Evolutionary conservation across 2,797 vertebrate species (phyloP).

Genomic region (Hippocampus kuda): DNA sequence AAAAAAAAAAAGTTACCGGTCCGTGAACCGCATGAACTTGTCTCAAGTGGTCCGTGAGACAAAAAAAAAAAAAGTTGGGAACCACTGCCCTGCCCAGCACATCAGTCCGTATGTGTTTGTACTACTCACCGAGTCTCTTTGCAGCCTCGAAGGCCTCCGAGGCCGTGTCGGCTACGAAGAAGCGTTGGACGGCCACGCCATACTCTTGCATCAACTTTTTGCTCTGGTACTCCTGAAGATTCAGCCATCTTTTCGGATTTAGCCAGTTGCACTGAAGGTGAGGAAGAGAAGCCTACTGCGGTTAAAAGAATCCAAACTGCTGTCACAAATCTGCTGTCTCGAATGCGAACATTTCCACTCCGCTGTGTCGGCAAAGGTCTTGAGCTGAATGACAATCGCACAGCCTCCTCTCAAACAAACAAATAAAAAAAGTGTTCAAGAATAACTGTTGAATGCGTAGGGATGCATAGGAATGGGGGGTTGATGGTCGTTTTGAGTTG

Average conservation of each 20-base stretch:
- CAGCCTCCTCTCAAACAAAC: constrained; percentile 1
- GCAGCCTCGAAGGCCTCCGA: constrained; percentile 86
- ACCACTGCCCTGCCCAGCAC: no score
- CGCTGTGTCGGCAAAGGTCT: constrained; percentile 4
- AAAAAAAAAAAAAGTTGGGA: no score
- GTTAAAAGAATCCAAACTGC: constrained; percentile 2
- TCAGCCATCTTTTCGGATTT: constrained; percentile 87
- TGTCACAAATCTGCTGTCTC: background rate
- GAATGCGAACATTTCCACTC: constrained; percentile 18
- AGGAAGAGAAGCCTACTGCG: constrained; percentile 1
- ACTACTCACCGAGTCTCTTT: constrained; percentile 85
- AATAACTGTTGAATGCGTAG: no score
- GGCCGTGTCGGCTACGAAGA: constrained; percentile 84
- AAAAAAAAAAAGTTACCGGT: no score
- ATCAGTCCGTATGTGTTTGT: background rate
- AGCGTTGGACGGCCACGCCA: constrained; percentile 91
- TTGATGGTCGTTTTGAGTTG: no score
- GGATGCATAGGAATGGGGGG: no score
- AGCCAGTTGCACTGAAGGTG: constrained; percentile 64
- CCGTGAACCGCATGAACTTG: no score
- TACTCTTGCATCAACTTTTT: constrained; percentile 97
- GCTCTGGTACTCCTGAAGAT: constrained; percentile 98
- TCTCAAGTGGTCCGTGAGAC: no score
- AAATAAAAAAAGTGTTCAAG: no score
- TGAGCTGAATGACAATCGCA: constrained; percentile 13